phyloP scores from a whole-genome alignment of 2,113 vertebrate species.

The Lucifuga dentata region DNA sequence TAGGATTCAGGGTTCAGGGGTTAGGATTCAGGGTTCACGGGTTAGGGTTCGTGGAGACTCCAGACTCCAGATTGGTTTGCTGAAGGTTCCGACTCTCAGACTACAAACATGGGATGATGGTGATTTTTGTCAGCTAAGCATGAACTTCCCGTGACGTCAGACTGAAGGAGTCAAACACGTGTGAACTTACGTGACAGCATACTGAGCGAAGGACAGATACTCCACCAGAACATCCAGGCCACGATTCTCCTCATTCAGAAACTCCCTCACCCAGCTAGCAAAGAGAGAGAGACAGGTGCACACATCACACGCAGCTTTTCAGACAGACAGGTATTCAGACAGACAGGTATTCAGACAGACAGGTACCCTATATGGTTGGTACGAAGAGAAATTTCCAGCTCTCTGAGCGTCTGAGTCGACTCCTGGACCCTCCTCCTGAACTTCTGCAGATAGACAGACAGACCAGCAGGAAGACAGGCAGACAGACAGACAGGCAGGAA shows the following conservation, averaged over 20 bases:
- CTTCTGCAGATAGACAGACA: conserved; percentile 59
- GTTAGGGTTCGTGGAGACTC: too few species aligned
- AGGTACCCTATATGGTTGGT: conserved; percentile 76
- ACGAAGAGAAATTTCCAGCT: conserved; percentile 75
- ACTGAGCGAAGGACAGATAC: conserved; percentile 97
- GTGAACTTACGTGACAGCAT: conserved; percentile 97
- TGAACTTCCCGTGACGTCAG: too few species aligned
- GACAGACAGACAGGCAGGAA: too few species aligned
- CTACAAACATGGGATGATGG: too few species aligned
- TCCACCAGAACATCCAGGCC: conserved; percentile 96
- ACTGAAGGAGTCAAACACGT: background rate
- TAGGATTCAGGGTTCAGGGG: too few species aligned
- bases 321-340: background rate
- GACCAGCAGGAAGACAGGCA: conserved; percentile 1
- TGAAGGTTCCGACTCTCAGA: too few species aligned
- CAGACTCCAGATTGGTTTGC: too few species aligned
- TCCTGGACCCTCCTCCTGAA: conserved; percentile 77
- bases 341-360: background rate
- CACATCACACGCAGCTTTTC: too few species aligned
- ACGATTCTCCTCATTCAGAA: conserved; percentile 97
- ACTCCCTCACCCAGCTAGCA: conserved; percentile 98
- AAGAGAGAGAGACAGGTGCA: background rate
- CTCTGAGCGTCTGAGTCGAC: conserved; percentile 74
- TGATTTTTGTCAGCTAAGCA: too few species aligned
- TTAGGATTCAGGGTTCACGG: too few species aligned